Conservation (phyloP, 2,113 vertebrate genomes). For the Cyphomyrus plagiostoma region DNA sequence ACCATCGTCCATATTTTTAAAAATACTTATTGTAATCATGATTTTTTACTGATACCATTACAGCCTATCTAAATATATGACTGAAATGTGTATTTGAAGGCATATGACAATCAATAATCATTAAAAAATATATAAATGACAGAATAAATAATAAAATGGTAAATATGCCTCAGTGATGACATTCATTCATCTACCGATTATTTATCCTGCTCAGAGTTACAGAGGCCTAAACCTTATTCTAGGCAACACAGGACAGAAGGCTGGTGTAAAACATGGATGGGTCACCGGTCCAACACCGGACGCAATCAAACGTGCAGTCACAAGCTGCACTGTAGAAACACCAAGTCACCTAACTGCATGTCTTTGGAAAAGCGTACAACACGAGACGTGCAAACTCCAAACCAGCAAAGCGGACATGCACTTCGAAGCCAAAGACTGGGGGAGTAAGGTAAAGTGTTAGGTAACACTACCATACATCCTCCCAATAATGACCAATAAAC, state of each 20-base stretch:
- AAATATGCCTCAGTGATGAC: background rate
- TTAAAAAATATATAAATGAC: background rate
- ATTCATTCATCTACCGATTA: background rate
- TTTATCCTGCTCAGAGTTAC: background rate
- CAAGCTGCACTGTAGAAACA: background rate
- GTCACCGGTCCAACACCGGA: background rate
- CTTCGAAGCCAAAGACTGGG: background rate
- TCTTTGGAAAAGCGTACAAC: background rate
- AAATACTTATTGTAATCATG: background rate
- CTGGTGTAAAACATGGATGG: background rate
- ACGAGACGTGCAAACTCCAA: background rate
- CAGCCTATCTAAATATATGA: background rate
- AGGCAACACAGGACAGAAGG: background rate
- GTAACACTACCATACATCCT: background rate
- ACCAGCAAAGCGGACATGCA: background rate
- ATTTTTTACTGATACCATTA: background rate
- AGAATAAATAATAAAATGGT: background rate
- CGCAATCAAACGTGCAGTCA: background rate
- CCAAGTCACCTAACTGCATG: background rate
- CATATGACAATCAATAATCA: background rate
- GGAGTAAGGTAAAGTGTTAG: background rate
- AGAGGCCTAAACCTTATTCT: background rate
- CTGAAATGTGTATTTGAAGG: background rate
- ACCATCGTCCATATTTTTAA: background rate
- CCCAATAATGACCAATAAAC: background rate